Evolutionary conservation across 2,113 vertebrate species (phyloP).

Genomic region (Lates calcarifer): DNA sequence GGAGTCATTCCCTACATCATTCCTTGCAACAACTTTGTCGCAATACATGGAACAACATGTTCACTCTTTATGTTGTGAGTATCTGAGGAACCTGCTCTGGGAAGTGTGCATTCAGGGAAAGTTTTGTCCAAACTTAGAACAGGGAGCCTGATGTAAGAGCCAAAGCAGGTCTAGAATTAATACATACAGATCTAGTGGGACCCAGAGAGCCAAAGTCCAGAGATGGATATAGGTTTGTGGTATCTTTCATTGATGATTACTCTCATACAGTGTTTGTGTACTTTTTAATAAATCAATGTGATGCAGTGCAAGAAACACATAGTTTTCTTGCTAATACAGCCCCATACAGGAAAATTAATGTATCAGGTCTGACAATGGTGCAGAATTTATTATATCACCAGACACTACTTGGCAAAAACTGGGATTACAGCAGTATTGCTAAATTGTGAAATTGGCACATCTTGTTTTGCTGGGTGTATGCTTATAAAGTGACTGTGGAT

Average conservation of each 20-base stretch:
- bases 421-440: neutral
- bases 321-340: neutral
- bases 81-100: too few relatives aligned
- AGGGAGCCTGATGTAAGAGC: neutral
- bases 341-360: neutral
- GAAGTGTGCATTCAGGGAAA: neutral
- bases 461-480: too few relatives aligned
- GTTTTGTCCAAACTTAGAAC: neutral
- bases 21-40: too few relatives aligned
- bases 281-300: accelerated
- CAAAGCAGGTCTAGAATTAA: neutral
- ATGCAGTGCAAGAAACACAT: accelerated
- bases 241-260: neutral
- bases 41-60: too few relatives aligned
- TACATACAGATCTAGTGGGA: neutral
- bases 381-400: neutral
- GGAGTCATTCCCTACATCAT: too few relatives aligned
- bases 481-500: too few relatives aligned
- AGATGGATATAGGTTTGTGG: neutral
- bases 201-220: neutral
- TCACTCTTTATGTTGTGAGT: too few relatives aligned
- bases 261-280: neutral
- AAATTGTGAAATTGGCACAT: too few relatives aligned
- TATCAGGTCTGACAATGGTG: neutral
- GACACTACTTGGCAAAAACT: neutral